Conservation (phyloP, 2,888 invertebrate species). For the Venusia cambrica region DNA sequence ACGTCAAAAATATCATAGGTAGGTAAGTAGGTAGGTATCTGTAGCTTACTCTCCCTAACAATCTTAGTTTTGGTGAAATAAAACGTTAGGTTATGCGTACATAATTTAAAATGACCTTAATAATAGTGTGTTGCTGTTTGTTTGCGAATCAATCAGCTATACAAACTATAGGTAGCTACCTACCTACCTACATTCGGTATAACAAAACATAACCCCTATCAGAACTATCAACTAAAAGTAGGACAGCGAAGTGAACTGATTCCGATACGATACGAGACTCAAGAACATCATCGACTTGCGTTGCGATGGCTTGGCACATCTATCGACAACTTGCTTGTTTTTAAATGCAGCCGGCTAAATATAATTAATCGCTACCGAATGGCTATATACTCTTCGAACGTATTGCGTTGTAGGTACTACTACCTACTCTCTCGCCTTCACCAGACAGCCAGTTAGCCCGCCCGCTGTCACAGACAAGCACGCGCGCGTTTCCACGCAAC, state of each 20-base stretch:
- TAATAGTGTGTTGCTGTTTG: no score
- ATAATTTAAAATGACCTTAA: no score
- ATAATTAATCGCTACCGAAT: constrained; percentile 38
- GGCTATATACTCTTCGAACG: constrained; percentile 2
- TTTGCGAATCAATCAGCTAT: no score
- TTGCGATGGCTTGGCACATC: constrained; percentile 16
- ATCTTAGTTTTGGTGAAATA: no score
- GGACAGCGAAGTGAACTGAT: constrained; percentile 2
- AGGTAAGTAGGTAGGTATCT: no score
- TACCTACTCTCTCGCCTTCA: constrained; percentile 24
- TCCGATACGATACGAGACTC: neutral
- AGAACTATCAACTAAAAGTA: constrained; percentile 1
- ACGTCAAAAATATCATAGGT: no score
- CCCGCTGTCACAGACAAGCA: constrained; percentile 38
- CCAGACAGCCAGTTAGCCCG: constrained; percentile 36
- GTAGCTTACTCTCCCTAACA: no score
- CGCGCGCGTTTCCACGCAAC: constrained; percentile 41
- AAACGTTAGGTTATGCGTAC: no score
- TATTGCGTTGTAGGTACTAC: no score
- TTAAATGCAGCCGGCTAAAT: constrained; percentile 45
- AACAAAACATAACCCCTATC: neutral
- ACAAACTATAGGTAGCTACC: no score
- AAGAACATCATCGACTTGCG: constrained; percentile 21
- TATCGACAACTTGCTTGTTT: constrained; percentile 27
- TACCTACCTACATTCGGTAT: no score